These are phyloP conservation scores for Drosophila meridiana DNA, from an alignment of 2,888 invertebrate genomes.

Conservation along the genomic window DNA sequence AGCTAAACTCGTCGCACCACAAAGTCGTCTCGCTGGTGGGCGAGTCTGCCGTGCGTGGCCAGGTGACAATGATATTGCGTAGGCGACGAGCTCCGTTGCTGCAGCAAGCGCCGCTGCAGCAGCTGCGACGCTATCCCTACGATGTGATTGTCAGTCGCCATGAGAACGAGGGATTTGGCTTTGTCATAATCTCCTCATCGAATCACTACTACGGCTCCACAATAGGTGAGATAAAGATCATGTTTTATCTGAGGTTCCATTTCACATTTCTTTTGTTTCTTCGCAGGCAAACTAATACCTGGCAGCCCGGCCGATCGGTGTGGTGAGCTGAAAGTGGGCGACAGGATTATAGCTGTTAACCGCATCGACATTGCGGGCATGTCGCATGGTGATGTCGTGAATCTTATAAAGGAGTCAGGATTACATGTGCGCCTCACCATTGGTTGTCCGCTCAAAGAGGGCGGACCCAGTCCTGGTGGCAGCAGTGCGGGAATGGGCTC, in stretches of 20 bases:
- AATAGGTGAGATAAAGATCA: conserved; percentile 88
- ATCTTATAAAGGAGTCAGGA: conserved; percentile 98
- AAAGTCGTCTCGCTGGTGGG: conserved; percentile 97
- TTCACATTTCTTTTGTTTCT: neutral
- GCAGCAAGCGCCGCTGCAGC: conserved; percentile 51
- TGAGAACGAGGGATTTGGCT: conserved; percentile 99
- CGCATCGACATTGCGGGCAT: conserved; percentile 95
- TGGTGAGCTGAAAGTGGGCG: conserved; percentile 95
- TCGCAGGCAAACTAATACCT: conserved; percentile 94
- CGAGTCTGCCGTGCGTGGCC: conserved; percentile 93
- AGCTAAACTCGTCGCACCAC: conserved; percentile 93
- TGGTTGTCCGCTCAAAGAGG: conserved; percentile 83
- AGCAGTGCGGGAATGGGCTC: conserved; percentile 63
- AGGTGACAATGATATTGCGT: conserved; percentile 92
- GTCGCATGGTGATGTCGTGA: conserved; percentile 98
- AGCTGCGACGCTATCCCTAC: conserved; percentile 88
- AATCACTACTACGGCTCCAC: conserved; percentile 92
- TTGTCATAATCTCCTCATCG: conserved; percentile 98
- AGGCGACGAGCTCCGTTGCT: conserved; percentile 84
- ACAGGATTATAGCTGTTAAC: conserved; percentile 98
- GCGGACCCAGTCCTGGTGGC: conserved; percentile 69
- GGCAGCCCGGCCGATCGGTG: conserved; percentile 98
- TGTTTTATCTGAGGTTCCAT: neutral
- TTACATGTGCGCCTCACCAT: conserved; percentile 95
- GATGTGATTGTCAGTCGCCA: conserved; percentile 95